These are phyloP conservation scores for Sebastiscus tertius DNA, from an alignment of 2,797 vertebrate genomes.

Conservation along the genomic window DNA sequence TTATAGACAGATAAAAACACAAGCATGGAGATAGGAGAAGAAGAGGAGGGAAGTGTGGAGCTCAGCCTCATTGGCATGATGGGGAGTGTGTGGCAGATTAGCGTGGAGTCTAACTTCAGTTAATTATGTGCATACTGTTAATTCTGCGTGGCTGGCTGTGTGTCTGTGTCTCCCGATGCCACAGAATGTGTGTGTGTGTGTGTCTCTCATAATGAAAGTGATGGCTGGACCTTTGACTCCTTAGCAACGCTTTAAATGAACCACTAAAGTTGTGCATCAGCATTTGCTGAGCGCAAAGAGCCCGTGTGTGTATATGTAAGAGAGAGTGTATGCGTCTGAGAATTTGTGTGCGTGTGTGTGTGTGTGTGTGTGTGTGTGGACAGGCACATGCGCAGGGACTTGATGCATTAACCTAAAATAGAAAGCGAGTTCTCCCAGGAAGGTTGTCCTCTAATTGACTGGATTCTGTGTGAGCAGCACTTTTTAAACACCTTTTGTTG, in stretches of 20 bases:
- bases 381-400: slow-evolving; percentile 37
- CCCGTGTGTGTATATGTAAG: neutral
- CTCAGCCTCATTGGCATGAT: slow-evolving; percentile 53
- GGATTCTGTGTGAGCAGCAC: slow-evolving; percentile 74
- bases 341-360: neutral
- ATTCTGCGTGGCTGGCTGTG: slow-evolving; percentile 55
- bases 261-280: slow-evolving; percentile 63
- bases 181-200: neutral
- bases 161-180: slow-evolving; percentile 42
- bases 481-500: slow-evolving; percentile 77
- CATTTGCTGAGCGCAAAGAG: slow-evolving; percentile 52
- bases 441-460: slow-evolving; percentile 77
- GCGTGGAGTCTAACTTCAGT: slow-evolving; percentile 52
- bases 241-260: slow-evolving; percentile 64
- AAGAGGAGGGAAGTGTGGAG: slow-evolving; percentile 25
- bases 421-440: slow-evolving; percentile 65
- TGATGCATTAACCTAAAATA: slow-evolving; percentile 75
- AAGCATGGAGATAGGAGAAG: neutral
- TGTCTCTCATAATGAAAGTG: slow-evolving; percentile 61
- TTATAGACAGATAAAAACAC: slow-evolving; percentile 43
- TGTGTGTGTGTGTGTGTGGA: slow-evolving; percentile 16
- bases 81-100: slow-evolving; percentile 54
- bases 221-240: slow-evolving; percentile 70
- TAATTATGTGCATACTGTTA: slow-evolving; percentile 71
- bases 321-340: neutral